Evolutionary conservation across 2,888 invertebrate species (phyloP), one percentile per base, ranked within the genome.

Genomic region (Apamea epomidion): DNA sequence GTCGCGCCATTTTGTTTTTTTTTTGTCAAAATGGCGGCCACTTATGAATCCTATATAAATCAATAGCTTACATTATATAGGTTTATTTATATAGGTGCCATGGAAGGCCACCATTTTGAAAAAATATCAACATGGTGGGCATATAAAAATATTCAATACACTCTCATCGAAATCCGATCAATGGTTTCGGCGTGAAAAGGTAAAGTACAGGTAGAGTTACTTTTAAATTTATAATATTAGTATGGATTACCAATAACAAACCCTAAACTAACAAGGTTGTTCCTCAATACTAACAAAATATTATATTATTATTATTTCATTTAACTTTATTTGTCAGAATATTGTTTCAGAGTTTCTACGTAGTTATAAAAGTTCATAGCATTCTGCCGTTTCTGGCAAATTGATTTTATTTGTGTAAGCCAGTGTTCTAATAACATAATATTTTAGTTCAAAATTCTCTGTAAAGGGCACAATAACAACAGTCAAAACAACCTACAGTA

Each of bases 261-360:
- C 16, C 51, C 42, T 42, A 62, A 60, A 68, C 18, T 29, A 58
- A 65, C 25, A 21, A 1, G 0, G 0, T 25, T 8, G 3, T n/a
- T 58, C 14, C 6, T n/a, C 16, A 21, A 65, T 18, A 48, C 16
- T 7, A 82, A 83, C 3, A 83, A 58, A 42, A 54, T 32, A 0
- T 25, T 75, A 29, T 76, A 25, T n/a, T 14, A 32, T 12, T 32
- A 42, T 12, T 6, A 64, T 10, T 51, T 14, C 42, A 1, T n/a
- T 8, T 32, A 21, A 64, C 10, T 10, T 21, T n/a, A 42, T 42
- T 68, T n/a, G 25, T 42, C 14, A 3, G 1, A 42, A 67, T 42
- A 67, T 42, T 67, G 42, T 25, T 16, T 25, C 6, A 21, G 29
- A n/a, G 16, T 29, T 62, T 8, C 16, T 62, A 60, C 14, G 5